Base-by-base conservation (phyloP, 2,888 invertebrate genomes). In the Augiades crinisus region DNA sequence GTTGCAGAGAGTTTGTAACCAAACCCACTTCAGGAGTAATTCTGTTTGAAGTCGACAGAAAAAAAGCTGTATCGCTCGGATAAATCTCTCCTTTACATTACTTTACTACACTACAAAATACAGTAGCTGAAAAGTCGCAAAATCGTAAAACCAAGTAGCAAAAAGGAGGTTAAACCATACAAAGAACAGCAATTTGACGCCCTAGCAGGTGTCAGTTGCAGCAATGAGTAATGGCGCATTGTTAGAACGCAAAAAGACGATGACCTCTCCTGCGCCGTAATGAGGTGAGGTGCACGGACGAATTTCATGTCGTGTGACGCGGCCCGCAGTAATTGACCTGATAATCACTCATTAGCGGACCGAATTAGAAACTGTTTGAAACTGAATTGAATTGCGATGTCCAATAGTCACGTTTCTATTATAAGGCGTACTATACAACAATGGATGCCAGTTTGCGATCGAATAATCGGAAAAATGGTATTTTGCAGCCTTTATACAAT, bases 181-280 rank as follows among this genome's bases (percentile, higher is more conserved):
- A 30, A 49, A 16, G 22, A 30, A 30, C 38, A 47, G 10, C 31
- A 34, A 17, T 13, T 44, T 31, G 43, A 38, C 24, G 22, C 12
- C n/a, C 41, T 40, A 21, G 31, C 49, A 49, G 49, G 33, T 49
- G 49, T 49, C 49, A 24, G 33, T 22, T 47, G 49, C 49, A 49
- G 22, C 47, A 40, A 10, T 49, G 49, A 49, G 49, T 49, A 49
- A 49, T 49, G 41, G 33, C 41, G 41, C 43, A 43, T 50, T 43
- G 50, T 50, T 43, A 34, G 49, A 44, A 22, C 31, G 43, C 14
- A 40, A 19, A 33, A 24, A 50, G 49, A 27, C 41, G 49, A 50
- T 50, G 49, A 50, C 49, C 41, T 17, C 27, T 22, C 22, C 43
- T 30, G 17, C 43, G 22, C 21, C 14, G 5, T 44, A 44, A 44